Percentiles rank a stretch among this genome's conserved stretches.
phyloP scores from a whole-genome alignment of 2,113 vertebrate genomes.

The Dolichotis patagonum region DNA sequence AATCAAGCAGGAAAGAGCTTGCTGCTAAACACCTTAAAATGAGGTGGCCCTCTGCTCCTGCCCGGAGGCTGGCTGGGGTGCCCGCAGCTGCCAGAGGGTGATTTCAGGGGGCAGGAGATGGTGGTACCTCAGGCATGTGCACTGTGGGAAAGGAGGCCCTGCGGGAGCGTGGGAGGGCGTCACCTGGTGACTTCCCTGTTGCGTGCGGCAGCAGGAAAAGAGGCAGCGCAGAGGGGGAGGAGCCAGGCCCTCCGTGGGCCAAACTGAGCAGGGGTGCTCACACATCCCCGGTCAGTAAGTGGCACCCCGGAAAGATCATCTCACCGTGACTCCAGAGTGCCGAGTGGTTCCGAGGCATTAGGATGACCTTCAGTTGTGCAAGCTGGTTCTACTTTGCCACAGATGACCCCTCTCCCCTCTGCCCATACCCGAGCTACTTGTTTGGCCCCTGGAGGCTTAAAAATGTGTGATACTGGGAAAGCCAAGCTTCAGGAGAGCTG shows the following conservation, averaged over 20 bases:
- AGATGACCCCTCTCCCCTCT: not conserved
- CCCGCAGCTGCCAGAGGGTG: too few species aligned
- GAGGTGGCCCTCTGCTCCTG: not conserved
- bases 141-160: not conserved
- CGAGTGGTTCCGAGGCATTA: not conserved
- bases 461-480: not conserved
- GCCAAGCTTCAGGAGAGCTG: not conserved
- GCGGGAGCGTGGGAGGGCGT: not conserved
- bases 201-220: not conserved
- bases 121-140: not conserved
- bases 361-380: not conserved
- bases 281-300: not conserved
- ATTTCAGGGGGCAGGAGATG: not conserved
- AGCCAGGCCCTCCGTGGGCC: too few species aligned
- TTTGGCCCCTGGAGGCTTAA: not conserved
- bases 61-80: not conserved
- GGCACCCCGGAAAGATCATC: not conserved
- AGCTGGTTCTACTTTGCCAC: not conserved
- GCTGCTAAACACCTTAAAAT: not conserved
- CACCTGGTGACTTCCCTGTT: not conserved
- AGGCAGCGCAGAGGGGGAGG: too few species aligned
- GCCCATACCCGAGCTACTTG: not conserved
- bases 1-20: not conserved
- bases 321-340: not conserved
- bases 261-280: not conserved